Base-by-base conservation (phyloP, 2,888 invertebrate species). In the Cephus runcator region DNA sequence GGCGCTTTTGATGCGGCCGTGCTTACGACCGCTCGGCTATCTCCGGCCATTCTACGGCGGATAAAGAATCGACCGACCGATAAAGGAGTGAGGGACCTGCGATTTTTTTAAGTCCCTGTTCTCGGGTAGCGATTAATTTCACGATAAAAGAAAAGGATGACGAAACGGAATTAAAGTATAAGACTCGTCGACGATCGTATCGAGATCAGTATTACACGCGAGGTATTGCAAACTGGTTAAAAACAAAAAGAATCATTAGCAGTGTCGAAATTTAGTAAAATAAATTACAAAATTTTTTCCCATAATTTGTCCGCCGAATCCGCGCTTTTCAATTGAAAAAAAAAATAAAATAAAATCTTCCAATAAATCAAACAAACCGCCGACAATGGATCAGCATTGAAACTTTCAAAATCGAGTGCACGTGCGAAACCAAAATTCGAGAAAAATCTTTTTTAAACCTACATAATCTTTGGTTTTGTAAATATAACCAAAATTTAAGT, bases 1-100 rank as follows among this genome's bases (percentile, higher is more conserved):
- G 78, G 76, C 56, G 23, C 31, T 40, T 78, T 78, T 78, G 78
- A 78, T 78, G 75, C 73, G 15, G 34, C 73, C 75, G 76, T 73
- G 71, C 71, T 77, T 34, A 78, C 78, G 73, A 69, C 34, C 68
- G 78, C 9, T 6, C 78, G 33, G 34, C 78, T 78, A 78, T 78
- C 78, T 40, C 77, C 75, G n/a, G 34, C 69, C 76, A 75, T 73
- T 78, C 78, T 31, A 71, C 31, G 33, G 3, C 23, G 71, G 31
- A 34, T 71, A 34, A 71, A 56, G 31, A 71, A 31, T 34, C 31
- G 31, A 23, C 33, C 71, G 31, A 71, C 71, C 71, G 23, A 71
- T 71, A 33, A 71, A 71, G 15, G 71, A 71, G 71, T 71, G 71
- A 33, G 56, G 56, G 9, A 56, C 23, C 56, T 56, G 56, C 33